Evolutionary conservation across 2,888 invertebrate species (phyloP), one percentile per base, ranked within the genome.

Genomic region (Aethes cnicana): DNA sequence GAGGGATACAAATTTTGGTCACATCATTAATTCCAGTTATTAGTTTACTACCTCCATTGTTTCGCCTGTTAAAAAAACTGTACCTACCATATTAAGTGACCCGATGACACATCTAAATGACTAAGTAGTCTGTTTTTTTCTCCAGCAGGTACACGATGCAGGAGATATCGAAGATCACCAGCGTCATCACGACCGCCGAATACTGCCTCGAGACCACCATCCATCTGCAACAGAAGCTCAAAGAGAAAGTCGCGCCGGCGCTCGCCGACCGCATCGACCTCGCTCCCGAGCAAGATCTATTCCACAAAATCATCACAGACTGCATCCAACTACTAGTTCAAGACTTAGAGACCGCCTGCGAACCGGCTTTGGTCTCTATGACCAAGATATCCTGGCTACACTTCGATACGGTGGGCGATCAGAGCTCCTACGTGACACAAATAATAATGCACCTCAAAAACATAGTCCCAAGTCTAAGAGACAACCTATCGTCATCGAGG

Each of bases 131-230:
- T n/a, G n/a, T n/a, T 28, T 3, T 5, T 30, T 3, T 36, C 14
- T 12, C 26, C 20, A 36, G 11, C 65, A 91, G 92, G 57, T 93
- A 93, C 68, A 91, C 90, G 0, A 92, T 91, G 55, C 92, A 92
- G 21, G 93, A 94, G 62, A 81, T 92, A 21, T 86, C 91, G 2
- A 91, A 91, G 52, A 93, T 94, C 28, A 93, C 94, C 16, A 93
- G 95, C 77, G 96, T 99, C 42, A 90, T 99, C 59, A 97, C 98
- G 1, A 99, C 99, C 0, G 95, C 98, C 0, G 99, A 99, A 77
- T 99, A 99, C 90, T 99, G 99, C 72, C 92, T 98, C 58, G 99
- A 99, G 84, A 99, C 99, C 0, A 97, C 98, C 0, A 94, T 97
- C 61, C 98, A 99, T 66, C 82, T 98, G 12, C 95, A 96, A 68